Evolutionary conservation across 2,888 invertebrate genomes (phyloP), one percentile per base, ranked within the genome.

Genomic region (Mesochorus sp.): DNA sequence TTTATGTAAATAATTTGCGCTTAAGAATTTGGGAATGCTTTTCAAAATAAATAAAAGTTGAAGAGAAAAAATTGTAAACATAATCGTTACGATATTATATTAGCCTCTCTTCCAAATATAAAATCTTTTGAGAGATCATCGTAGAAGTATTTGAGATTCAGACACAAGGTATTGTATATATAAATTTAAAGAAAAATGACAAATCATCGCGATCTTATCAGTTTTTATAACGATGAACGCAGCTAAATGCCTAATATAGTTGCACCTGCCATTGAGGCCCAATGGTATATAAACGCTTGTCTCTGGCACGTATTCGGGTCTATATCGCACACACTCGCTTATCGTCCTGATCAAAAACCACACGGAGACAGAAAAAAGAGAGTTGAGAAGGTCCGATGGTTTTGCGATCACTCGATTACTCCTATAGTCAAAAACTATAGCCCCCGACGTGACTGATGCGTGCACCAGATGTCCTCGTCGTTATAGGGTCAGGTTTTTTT

Each of bases 401-500:
- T 59, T 64, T 68, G n/a, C 64, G 70, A 72, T 76, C 67, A 53
- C 62, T 53, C 71, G 79, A 76, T 75, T 79, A 79, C 42, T 55
- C 26, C 39, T 51, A 62, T 37, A 37, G 62, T 68, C 67, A 66
- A 64, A 51, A 24, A 28, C 24, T 5, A 5, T 3, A 21, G 71
- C 53, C 31, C 72, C 28, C 51, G 71, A 61, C 61, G 51, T 61
- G 49, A 44, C 53, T 42, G 51, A 44, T 31, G 28, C 17, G 53
- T 61, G 64, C 77, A 66, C 79, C 85, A 85, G 82, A 85, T 84
- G 84, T 72, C 51, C 37, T 53, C 62, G 72, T 82, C 83, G 80
- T 83, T 83, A n/a, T n/a, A 81, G 80, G 67, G 68, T 57, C 37
- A 66, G 51, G 37, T 57, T 51, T 79, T 80, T 70, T 78, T 73